Base-by-base conservation (phyloP, 23 tunicate genomes). In the Trididemnum miniatum region DNA sequence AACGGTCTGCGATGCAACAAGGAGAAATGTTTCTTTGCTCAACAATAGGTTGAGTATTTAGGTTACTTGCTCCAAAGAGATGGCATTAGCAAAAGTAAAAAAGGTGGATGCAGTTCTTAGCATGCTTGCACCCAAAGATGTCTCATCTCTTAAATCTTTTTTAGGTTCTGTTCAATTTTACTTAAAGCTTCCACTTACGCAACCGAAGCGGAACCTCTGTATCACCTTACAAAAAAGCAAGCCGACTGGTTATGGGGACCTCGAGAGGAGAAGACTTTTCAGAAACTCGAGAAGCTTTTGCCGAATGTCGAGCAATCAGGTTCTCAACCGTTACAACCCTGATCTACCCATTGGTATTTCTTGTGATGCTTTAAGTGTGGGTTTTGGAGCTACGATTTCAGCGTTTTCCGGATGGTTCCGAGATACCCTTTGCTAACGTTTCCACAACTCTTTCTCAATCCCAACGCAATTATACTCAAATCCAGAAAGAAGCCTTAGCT, bases 151-250 rank as follows among this genome's bases (percentile, higher is more conserved):
- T 7, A 44, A 44, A 33, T 72, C 78, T 2, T 72, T 72, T 35
- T 44, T 72, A 30, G 78, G 78, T 72, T 72, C 51, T 0, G 27
- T 72, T 2, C 78, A 72, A 51, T 72, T 72, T 5, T 72, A 72
- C 1, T 26, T 28, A 22, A 72, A 34, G 78, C 1, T 72, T 20
- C 26, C 35, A 51, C 78, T 33, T 72, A 30, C 52, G 33, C 78
- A 72, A 35, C 78, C 27, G 78, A 30, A 5, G 51, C 78, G 0
- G 78, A 72, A 34, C 1, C 78, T 2, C n/a, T 72, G 3, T 35
- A 72, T 34, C 78, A 30, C 23, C 51, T 72, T 35, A 72, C 78
- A 7, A 72, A 35, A 34, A 72, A 72, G 52, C 51, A 36, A 1
- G 78, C 22, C 27, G 52, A n/a, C 1, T 72, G 78, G 78, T 34